Evolutionary conservation across 2,797 vertebrate genomes (phyloP), one percentile per base, ranked within the genome.

Genomic region (Poecile montanus): DNA sequence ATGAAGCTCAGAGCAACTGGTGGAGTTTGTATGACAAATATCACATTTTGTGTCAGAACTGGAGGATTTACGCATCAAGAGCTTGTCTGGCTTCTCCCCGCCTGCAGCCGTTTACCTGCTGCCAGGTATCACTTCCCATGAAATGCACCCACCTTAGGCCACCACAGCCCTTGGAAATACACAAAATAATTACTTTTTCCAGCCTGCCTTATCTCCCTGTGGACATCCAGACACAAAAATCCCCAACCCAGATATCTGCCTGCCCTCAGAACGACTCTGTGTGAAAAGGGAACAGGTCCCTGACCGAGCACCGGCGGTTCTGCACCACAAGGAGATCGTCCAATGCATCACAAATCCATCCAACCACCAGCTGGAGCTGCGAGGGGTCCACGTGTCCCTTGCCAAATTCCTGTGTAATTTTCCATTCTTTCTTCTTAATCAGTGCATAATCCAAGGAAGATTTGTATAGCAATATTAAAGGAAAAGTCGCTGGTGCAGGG

Each of bases 61-160:
- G 61, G 79, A 96, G 96, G 96, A 95, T 96, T 91, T 75, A 91
- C 47, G 93, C 96, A 92, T 94, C 93, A 95, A 61, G 88, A 94
- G 75, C 81, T 86, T 3, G 23, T 44, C 79, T 88, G 94, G 94
- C 51, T 40, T 91, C 68, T 85, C 85, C 88, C 70, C 94, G 67
- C 7, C 87, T 92, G 89, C 67, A 48, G 84, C 38, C 19, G 12
- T 75, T 91, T 45, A 85, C 81, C 92, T 89, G 84, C 87, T 22
- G 34, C 67, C 85, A 85, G 81, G 58, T 20, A 38, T 3, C 54
- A 17, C 61, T 87, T 42, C 89, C 44, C 85, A 13, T 4, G 26
- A 77, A 60, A 40, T 5, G 7, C 7, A 4, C 54, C 78, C 21
- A 62, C 58, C 45, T 60, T 3, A 9, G 57, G 34, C 25, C 36